Base-by-base conservation (phyloP, 2,797 vertebrate species). In the Micropoecilia bifurca region DNA sequence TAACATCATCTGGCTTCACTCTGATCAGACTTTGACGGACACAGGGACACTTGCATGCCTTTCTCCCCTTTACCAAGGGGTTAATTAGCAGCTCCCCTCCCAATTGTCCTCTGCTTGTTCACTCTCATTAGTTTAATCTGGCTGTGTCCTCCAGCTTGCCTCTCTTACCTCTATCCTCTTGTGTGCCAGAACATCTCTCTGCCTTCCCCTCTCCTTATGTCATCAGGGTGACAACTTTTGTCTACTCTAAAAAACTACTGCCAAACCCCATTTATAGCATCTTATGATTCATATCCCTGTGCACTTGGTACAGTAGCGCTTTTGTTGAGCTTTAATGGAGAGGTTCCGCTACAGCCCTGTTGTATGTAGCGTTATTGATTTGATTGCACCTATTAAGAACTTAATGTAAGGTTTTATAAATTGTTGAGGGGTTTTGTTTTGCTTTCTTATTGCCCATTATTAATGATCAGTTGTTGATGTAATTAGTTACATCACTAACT, bases 51-150 rank as follows among this genome's bases (percentile, higher is more conserved):
- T 92, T 89, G 87, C 84, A 66, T 71, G 79, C 86, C 85, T 50
- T n/a, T 66, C 84, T 89, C 83, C 86, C 81, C 74, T 89, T 92
- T 90, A 92, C 88, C 90, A 88, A 89, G 86, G 90, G 86, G 92
- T 94, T 94, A 94, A 94, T 94, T 94, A 91, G 91, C 88, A 83
- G 88, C 90, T 94, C 88, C 86, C 82, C 88, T 93, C 91, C 90
- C 91, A 86, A 88, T 91, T 92, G 94, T 95, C 95, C 95, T 95
- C 93, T 93, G 92, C 92, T 93, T 94, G 92, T 95, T 92, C 91
- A 88, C 90, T 95, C 92, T 94, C 90, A 95, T 95, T 95, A 95
- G 93, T 90, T 87, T 95, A 96, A 96, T 95, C 95, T 95, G 88
- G 74, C 88, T 93, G 90, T 94, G 92, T 93, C 92, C 93, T 94